phyloP scores from a whole-genome alignment of 30 jellyfish, hydroid and myxozoan species.

The Rhopilema esculentum region DNA sequence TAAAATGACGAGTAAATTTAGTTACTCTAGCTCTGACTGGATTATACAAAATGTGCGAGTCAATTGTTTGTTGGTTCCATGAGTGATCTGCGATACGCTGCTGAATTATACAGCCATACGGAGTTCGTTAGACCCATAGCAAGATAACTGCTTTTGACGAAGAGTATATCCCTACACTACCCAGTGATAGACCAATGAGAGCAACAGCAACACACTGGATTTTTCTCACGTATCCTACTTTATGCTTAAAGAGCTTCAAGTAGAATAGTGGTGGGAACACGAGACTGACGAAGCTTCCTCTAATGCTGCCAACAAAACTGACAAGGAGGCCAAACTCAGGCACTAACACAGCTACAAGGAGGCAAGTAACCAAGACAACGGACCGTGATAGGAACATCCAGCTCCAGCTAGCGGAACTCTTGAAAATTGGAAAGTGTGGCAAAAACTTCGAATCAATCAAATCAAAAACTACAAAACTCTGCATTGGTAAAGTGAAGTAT shows the following conservation, averaged over 20 bases:
- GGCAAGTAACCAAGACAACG: constrained; percentile 43
- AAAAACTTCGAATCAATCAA: constrained; percentile 59
- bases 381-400: constrained; percentile 81
- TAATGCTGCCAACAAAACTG: constrained; percentile 85
- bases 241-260: constrained; percentile 27
- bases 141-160: constrained; percentile 41
- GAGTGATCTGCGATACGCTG: no score
- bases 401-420: constrained; percentile 21
- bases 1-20: no score
- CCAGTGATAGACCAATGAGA: constrained; percentile 38
- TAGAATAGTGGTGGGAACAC: constrained; percentile 76
- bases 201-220: constrained; percentile 33
- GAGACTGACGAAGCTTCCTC: constrained; percentile 77
- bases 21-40: no score
- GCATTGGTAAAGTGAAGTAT: constrained; percentile 81
- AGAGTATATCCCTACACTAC: constrained; percentile 45
- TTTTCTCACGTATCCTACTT: background rate
- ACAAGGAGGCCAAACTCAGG: constrained; percentile 87
- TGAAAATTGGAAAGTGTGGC: constrained; percentile 70
- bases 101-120: background rate
- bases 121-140: background rate
- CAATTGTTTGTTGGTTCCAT: no score
- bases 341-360: constrained; percentile 73
- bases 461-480: constrained; percentile 77
- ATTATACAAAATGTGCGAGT: no score